Percentiles rank a stretch among this genome's conserved stretches.
phyloP scores from a whole-genome alignment of 1,140 invertebrate species.

The Reticulitermes speratus region DNA sequence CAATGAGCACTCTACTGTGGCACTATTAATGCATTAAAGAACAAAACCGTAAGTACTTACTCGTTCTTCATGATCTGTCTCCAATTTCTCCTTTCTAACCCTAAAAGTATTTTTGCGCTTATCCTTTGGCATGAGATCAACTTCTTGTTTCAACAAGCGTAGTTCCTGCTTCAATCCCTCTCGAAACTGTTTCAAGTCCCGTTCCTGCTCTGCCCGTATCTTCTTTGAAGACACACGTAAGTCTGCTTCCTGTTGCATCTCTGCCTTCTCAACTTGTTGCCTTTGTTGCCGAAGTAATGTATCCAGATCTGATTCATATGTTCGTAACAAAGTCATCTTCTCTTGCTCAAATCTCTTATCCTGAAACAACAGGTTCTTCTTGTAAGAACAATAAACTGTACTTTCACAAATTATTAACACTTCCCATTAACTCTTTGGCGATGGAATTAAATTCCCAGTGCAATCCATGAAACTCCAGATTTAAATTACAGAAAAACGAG shows the following conservation, averaged over 20 bases:
- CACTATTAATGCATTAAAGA: background rate
- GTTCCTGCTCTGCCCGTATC: slow-evolving; percentile 88
- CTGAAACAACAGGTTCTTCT: slow-evolving; percentile 33
- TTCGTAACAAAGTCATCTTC: slow-evolving; percentile 69
- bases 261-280: slow-evolving; percentile 88
- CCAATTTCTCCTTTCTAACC: slow-evolving; percentile 79
- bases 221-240: slow-evolving; percentile 80
- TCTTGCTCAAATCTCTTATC: slow-evolving; percentile 87
- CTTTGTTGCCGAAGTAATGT: slow-evolving; percentile 84
- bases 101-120: slow-evolving; percentile 85
- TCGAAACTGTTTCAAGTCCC: slow-evolving; percentile 88
- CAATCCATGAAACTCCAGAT: too few relatives aligned
- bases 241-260: slow-evolving; percentile 88
- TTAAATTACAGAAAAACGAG: too few relatives aligned
- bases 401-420: background rate
- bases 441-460: too few relatives aligned
- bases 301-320: slow-evolving; percentile 90
- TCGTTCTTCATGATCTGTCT: slow-evolving; percentile 83
- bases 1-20: too few relatives aligned
- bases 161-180: slow-evolving; percentile 93
- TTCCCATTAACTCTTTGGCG: too few relatives aligned
- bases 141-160: slow-evolving; percentile 89
- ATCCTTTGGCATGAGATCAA: slow-evolving; percentile 91
- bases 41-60: slow-evolving; percentile 42
- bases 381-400: background rate